Evolutionary conservation across 2,113 vertebrate species (phyloP), one percentile per base, ranked within the genome.

Genomic region (Cygnus buccinator): DNA sequence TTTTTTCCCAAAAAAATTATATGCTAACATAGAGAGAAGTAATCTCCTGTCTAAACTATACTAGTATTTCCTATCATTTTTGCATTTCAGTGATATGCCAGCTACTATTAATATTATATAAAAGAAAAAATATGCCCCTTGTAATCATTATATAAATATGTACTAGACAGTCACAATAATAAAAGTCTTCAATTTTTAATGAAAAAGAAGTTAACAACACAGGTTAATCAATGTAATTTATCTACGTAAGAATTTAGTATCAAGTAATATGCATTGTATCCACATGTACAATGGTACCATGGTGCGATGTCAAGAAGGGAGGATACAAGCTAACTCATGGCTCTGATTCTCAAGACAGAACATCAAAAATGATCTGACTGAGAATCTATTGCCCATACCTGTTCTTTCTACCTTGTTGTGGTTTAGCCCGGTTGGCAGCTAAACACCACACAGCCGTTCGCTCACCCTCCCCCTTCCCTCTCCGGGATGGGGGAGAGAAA

Each of bases 301-400:
- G 1, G 10, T 28, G 18, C 54, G 28, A 52, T 33, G 82, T 48
- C 31, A 44, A 23, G 62, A 52, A 85, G 14, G 29, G 5, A 90
- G 48, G 43, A 86, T 68, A 65, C 0, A 4, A 31, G 15, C 8
- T 65, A 7, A 23, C 10, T 62, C 5, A 3, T 1, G 3, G 4
- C 52, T 72, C 28, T 83, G 43, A 78, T 52, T 37, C 23, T 71
- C 48, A 37, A 59, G 21, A 2, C 82, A 46, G 43, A 72, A 4
- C 5, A 6, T 3, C 21, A 44, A 48, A 8, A 3, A 66, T 84
- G 20, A 3, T 55, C 37, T 0, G 0, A 28, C n/a, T 58, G 35
- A 31, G 65, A 48, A 66, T 18, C 7, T 48, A 18, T 37, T 66
- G 10, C 8, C 9, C 44, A 18, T 15, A 43, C 19, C 37, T 87